phyloP scores from a whole-genome alignment of 2,113 vertebrate genomes.

The Perca fluviatilis region DNA sequence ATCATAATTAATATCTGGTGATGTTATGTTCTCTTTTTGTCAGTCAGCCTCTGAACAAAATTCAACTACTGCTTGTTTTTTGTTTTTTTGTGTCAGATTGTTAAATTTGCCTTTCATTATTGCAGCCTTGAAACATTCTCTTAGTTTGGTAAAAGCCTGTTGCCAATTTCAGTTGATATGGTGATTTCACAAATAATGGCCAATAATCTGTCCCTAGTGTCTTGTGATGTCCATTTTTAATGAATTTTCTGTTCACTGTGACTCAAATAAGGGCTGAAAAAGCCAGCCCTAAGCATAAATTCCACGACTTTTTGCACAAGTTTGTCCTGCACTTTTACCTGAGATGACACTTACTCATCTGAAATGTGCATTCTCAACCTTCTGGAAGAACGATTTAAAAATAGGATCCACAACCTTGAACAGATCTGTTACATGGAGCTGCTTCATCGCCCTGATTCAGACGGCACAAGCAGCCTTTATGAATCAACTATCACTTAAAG shows the following conservation, averaged over 20 bases:
- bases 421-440: not conserved
- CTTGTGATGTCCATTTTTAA: not conserved
- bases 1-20: slow-evolving; percentile 47
- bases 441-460: slow-evolving; percentile 1
- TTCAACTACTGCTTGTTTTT: not conserved
- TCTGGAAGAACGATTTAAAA: slow-evolving; percentile 34
- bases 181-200: not conserved
- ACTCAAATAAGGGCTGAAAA: not conserved
- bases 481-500: not conserved
- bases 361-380: slow-evolving; percentile 12
- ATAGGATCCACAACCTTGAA: slow-evolving; percentile 20
- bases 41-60: slow-evolving; percentile 9
- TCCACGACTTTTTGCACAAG: not conserved
- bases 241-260: not conserved
- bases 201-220: not conserved
- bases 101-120: not conserved
- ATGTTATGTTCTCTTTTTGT: slow-evolving; percentile 6
- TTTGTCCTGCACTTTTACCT: not conserved
- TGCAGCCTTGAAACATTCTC: not conserved
- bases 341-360: slow-evolving; percentile 10
- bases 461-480: not conserved
- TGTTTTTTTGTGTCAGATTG: not conserved
- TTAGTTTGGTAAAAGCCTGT: not conserved
- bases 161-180: not conserved
- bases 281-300: not conserved